Conservation (phyloP, 35 echinoderm and acorn worm genomes). For the Lytechinus variegatus region DNA sequence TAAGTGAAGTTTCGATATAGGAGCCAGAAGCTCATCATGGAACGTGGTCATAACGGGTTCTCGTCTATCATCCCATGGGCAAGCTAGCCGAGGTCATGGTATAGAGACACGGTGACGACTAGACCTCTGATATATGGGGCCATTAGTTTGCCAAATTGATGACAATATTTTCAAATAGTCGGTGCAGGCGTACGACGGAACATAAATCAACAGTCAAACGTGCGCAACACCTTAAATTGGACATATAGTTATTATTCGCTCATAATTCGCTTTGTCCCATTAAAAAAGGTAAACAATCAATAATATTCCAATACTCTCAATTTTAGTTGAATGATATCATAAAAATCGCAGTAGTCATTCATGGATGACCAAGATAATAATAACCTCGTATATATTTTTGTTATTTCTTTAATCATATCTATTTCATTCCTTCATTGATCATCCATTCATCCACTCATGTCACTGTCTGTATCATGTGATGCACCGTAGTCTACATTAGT, state of each 20-base stretch:
- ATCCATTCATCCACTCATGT: too few species aligned
- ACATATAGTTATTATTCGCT: background rate
- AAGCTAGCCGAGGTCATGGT: constrained; percentile 23
- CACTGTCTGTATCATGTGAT: too few species aligned
- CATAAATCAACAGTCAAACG: constrained; percentile 36
- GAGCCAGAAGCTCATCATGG: background rate
- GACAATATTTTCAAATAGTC: constrained; percentile 59
- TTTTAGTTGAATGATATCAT: background rate
- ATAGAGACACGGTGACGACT: constrained; percentile 40
- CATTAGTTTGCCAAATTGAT: constrained; percentile 51
- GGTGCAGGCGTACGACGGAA: constrained; percentile 15
- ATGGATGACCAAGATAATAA: background rate
- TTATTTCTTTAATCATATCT: background rate
- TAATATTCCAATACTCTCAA: background rate
- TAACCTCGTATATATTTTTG: background rate
- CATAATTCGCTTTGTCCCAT: background rate
- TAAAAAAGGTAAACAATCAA: background rate
- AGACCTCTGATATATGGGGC: constrained; percentile 43
- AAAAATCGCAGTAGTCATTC: background rate
- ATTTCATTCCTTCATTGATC: too few species aligned
- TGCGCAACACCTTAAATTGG: constrained; percentile 17
- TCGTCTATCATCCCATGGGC: constrained; percentile 40
- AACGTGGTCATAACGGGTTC: constrained; percentile 20
- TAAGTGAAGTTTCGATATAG: background rate
- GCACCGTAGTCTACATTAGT: too few species aligned